A percentile compares a stretch with the other conserved stretches of the same genome.
Evolutionary conservation across 2,113 vertebrate species (phyloP).

Genomic region (Cebidichthys violaceus): DNA sequence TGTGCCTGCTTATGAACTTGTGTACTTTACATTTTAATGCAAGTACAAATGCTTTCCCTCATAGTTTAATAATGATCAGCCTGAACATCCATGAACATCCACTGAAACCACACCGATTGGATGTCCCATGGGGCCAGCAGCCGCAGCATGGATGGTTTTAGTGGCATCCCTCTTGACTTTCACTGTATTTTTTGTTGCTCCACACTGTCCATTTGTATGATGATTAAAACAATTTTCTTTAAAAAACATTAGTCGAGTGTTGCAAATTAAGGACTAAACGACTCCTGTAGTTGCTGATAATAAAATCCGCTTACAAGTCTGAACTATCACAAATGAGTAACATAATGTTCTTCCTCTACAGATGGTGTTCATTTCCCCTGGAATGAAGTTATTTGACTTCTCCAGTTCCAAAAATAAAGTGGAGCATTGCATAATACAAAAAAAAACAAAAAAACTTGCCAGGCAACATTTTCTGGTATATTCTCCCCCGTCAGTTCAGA

Average conservation of each 20-base stretch:
- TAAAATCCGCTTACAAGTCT: neutral
- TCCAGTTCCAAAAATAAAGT: neutral
- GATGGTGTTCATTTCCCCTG: neutral
- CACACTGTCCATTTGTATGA: neutral
- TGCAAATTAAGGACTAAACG: neutral
- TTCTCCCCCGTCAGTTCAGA: too few species aligned
- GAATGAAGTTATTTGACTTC: neutral
- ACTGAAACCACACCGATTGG: too few species aligned
- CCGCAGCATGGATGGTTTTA: neutral
- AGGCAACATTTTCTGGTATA: neutral
- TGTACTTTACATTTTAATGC: neutral
- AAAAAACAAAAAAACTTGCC: too few species aligned
- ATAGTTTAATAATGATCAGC: neutral
- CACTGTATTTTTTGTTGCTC: neutral
- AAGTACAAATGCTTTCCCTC: neutral
- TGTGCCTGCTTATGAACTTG: neutral
- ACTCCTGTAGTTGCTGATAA: neutral
- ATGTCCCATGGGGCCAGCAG: neutral
- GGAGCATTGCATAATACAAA: neutral
- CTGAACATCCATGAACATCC: neutral
- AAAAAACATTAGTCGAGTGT: neutral
- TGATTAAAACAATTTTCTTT: neutral
- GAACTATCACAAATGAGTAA: neutral
- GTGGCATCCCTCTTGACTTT: neutral
- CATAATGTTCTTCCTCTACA: neutral